Base-by-base conservation (phyloP, 30 jellyfish, hydroid and myxozoan genomes). In the Rhopilema esculentum region DNA sequence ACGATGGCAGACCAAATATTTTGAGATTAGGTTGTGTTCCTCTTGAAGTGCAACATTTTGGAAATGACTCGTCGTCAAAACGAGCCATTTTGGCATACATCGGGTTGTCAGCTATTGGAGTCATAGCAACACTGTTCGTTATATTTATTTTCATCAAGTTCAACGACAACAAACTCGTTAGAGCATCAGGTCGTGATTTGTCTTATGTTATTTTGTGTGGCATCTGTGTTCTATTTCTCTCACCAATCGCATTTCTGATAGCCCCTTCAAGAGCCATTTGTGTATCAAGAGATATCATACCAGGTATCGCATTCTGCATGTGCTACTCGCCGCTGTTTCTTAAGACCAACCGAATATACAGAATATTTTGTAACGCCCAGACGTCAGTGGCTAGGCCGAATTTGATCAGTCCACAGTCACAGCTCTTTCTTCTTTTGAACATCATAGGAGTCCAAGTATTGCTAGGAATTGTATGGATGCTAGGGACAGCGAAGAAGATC, bases 281-380 rank as follows among this genome's bases (percentile, higher is more conserved):
- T 65, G 71, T 77, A 22, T 62, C 85, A 17, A 74, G 97, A 22
- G 88, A 85, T 22, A 49, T 83, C 28, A n/a, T 88, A 19, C 97
- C 97, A 27, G 99, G 97, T 1, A 29, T 85, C 26, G 97, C 97
- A 8, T 83, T 95, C 23, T 80, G 95, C 48, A 40, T 82, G 88
- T 77, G 92, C 21, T 95, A 95, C 80, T 79, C 99, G 2, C 97
- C 99, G 8, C 80, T 95, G 75, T 95, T 95, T 77, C 79, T 95
- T 53, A 86, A 87, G 67, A 80, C 97, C 53, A 90, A 84, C 75
- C 93, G 99, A 51, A 90, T 95, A 77, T 81, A 95, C 80, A 88
- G 97, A 51, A 86, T 95, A 20, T 90, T 95, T 81, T 53, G 85
- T 40, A 89, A 79, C 72, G 97, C 99, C 17, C 83, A 82, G 19